Evolutionary conservation across 92 coral and sea anemone genomes (phyloP).

Genomic region (Zoanthus solanderi): DNA sequence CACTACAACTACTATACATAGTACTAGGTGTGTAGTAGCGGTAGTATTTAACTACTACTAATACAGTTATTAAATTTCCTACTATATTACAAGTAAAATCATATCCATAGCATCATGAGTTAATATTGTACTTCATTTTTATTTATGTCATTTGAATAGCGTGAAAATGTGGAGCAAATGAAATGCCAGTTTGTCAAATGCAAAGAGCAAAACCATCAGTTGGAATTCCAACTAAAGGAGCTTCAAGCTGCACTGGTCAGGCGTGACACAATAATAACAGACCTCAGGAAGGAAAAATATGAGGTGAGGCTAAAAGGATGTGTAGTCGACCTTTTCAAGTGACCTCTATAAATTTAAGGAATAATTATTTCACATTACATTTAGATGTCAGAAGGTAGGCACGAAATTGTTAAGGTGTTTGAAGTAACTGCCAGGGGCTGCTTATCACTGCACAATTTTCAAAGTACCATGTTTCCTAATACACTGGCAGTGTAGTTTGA

Average conservation of each 20-base stretch:
- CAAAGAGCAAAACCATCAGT: slow-evolving; percentile 74
- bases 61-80: too few species aligned
- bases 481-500: too few species aligned
- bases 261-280: slow-evolving; percentile 63
- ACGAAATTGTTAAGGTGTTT: too few species aligned
- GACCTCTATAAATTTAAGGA: too few species aligned
- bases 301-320: slow-evolving; percentile 62
- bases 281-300: slow-evolving; percentile 64
- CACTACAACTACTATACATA: too few species aligned
- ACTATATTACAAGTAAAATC: too few species aligned
- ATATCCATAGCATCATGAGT: background rate
- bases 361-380: background rate
- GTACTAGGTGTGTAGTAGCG: too few species aligned
- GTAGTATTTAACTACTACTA: too few species aligned
- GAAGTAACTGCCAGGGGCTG: too few species aligned
- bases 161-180: slow-evolving; percentile 61
- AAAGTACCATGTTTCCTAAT: too few species aligned
- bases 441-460: too few species aligned
- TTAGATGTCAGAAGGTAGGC: too few species aligned
- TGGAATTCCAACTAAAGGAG: slow-evolving; percentile 78
- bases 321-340: background rate
- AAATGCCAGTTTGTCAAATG: slow-evolving; percentile 70
- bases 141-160: slow-evolving; percentile 32
- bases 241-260: slow-evolving; percentile 77
- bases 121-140: background rate